Evolutionary conservation across 2,113 vertebrate species (phyloP).

Genomic region (Plecotus auritus): DNA sequence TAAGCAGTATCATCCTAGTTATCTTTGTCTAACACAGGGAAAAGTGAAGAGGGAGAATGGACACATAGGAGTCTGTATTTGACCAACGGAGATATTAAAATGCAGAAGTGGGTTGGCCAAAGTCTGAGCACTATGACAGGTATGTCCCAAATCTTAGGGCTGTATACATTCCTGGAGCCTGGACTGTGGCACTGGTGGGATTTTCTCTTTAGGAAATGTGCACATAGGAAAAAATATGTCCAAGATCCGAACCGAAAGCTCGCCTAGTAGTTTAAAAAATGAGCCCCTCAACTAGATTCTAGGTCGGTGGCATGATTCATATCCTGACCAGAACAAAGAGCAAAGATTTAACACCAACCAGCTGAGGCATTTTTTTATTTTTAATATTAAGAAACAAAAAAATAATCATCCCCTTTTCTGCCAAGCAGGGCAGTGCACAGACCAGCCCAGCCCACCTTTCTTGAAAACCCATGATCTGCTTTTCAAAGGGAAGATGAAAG

Average conservation of each 20-base stretch:
- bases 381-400: constrained; percentile 53
- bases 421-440: constrained; percentile 15
- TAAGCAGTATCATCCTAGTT: neutral
- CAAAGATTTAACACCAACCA: constrained; percentile 40
- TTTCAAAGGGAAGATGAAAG: constrained; percentile 59
- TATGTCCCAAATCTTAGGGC: neutral
- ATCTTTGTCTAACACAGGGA: neutral
- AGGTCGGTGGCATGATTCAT: neutral
- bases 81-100: neutral
- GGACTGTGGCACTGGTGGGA: neutral
- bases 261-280: neutral
- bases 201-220: neutral
- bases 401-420: constrained; percentile 53
- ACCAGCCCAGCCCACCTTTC: constrained; percentile 65
- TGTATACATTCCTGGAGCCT: neutral
- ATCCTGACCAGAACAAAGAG: constrained; percentile 7
- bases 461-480: constrained; percentile 66
- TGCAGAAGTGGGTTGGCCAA: neutral
- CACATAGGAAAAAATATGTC: neutral
- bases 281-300: neutral
- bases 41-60: neutral
- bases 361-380: neutral
- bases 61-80: neutral
- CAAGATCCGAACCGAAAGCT: neutral
- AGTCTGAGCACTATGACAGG: neutral